Conservation (phyloP, 2,113 vertebrate species). For the Ibidorhyncha struthersii region DNA sequence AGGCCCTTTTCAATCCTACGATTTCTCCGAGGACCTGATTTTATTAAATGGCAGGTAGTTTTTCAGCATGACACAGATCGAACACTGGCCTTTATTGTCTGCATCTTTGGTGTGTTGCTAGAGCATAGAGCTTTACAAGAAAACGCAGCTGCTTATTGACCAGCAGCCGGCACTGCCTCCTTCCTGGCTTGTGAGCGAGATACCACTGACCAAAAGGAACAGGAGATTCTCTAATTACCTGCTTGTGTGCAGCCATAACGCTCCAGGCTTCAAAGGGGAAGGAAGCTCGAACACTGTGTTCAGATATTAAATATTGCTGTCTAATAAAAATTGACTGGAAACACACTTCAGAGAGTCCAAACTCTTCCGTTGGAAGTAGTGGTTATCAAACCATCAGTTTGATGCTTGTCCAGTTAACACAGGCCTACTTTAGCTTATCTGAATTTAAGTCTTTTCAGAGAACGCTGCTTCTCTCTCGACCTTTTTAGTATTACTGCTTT, state of each 20-base stretch:
- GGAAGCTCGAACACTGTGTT: not conserved
- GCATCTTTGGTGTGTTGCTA: not conserved
- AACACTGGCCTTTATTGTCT: not conserved
- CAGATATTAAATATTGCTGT: not conserved
- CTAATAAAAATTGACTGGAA: not conserved
- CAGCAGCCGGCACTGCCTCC: not conserved
- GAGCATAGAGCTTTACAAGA: not conserved
- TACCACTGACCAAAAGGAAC: not conserved
- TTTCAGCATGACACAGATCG: not conserved
- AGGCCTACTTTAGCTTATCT: conserved; percentile 13
- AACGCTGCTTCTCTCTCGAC: not conserved
- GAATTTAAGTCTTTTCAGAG: not conserved
- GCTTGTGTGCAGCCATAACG: not conserved
- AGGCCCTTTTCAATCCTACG: not conserved
- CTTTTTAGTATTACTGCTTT: conserved; percentile 35
- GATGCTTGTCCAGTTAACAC: not conserved
- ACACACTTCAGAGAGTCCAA: not conserved
- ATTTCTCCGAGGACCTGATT: not conserved
- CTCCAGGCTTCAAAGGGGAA: not conserved
- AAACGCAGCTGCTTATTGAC: not conserved
- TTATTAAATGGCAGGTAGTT: not conserved
- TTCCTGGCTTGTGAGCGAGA: not conserved
- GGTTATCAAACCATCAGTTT: not conserved
- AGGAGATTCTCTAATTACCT: not conserved
- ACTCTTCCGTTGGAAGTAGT: not conserved